Base-by-base conservation (phyloP, 2,888 invertebrate genomes). In the Ectemnius cavifrons region DNA sequence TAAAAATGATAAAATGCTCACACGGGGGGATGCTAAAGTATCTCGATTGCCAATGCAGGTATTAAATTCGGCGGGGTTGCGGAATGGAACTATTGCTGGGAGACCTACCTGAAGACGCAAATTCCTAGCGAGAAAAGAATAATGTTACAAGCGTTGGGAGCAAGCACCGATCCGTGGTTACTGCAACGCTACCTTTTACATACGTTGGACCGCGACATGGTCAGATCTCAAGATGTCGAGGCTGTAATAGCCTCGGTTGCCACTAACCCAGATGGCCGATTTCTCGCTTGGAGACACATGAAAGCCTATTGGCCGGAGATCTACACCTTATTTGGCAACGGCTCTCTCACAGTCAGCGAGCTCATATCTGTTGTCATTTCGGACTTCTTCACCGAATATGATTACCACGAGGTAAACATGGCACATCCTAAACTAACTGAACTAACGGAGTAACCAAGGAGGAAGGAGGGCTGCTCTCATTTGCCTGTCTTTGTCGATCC, bases 61-160 rank as follows among this genome's bases (percentile, higher is more conserved):
- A 94, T 97, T 8, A 94, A 95, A 62, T 93, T 94, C 71, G 95
- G 94, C 14, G 95, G 95, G 0, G 92, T 93, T 75, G 88, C 89
- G 0, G 97, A 96, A 79, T 97, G 97, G 97, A 93, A 93, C 52
- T 94, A 94, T 82, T 95, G 95, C 83, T 97, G 96, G 95, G 91
- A 93, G 1, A 93, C 94, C 23, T 95, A 96, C 86, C 93, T 93
- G 66, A 92, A 92, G 0, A 94, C 95, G 0, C 92, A 92, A 65
- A 92, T 94, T 73, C 93, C 95, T 0, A 95, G 95, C 76, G 96
- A 97, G 85, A 93, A 94, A 65, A 94, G 94, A 73, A 92, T 95
- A 52, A 92, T 97, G 78, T 92, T 96, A 47, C 92, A 94, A 79
- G 95, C 96, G 0, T 90, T 97, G 72, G 94, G 95, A 0, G 93